These are phyloP conservation scores for Oasisia sp. DNA, from an alignment of 2,888 invertebrate species.

Conservation along the genomic window DNA sequence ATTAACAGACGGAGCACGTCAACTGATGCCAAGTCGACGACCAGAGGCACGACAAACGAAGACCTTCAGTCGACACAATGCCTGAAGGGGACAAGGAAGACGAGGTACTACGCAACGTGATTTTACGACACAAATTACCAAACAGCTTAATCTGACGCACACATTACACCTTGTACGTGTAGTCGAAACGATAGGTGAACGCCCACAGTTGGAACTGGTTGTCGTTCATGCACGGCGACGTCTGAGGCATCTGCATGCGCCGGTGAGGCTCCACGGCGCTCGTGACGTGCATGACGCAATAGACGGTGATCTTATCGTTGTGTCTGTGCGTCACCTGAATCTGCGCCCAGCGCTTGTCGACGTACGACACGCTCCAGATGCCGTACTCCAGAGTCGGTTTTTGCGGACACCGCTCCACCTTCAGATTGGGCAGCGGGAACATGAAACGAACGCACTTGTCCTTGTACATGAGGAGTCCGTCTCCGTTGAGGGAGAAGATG, in stretches of 20 bases:
- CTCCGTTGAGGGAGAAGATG: constrained; percentile 36
- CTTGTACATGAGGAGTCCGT: constrained; percentile 35
- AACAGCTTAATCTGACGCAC: neutral
- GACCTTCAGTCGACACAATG: too few species aligned
- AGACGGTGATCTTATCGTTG: constrained; percentile 13
- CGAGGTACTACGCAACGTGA: too few species aligned
- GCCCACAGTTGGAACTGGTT: constrained; percentile 40
- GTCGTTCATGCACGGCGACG: constrained; percentile 33
- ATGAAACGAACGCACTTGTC: constrained; percentile 37
- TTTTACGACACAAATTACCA: too few species aligned
- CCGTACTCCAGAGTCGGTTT: constrained; percentile 21
- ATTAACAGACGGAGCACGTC: too few species aligned
- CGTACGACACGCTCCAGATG: constrained; percentile 29
- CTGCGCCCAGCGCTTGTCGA: constrained; percentile 31
- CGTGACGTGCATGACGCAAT: constrained; percentile 40
- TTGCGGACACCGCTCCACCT: constrained; percentile 30
- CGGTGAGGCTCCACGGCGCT: constrained; percentile 35
- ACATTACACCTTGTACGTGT: neutral
- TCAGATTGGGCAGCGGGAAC: constrained; percentile 32
- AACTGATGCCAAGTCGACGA: too few species aligned
- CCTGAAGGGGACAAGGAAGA: too few species aligned
- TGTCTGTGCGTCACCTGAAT: constrained; percentile 24
- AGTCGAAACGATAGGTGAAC: constrained; percentile 41
- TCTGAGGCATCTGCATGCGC: constrained; percentile 43
- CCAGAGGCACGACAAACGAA: too few species aligned